Evolutionary conservation across 2,113 vertebrate species (phyloP).

Genomic region (human): DNA sequence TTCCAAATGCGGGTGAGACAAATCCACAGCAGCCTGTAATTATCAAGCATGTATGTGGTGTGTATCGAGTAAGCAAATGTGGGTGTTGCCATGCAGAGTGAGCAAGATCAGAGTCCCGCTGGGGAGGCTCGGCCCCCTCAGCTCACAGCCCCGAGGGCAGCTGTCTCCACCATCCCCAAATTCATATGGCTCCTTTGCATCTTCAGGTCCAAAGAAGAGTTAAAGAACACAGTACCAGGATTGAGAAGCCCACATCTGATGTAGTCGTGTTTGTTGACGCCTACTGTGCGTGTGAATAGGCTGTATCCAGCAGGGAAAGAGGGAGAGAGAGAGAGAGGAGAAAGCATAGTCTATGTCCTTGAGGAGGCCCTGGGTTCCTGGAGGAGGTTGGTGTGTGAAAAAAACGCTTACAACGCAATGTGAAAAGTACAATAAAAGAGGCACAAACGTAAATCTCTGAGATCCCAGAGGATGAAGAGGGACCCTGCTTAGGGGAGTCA

Average conservation of each 20-base stretch:
- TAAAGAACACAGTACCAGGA: neutral
- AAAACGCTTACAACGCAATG: fast-evolving
- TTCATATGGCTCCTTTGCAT: fast-evolving
- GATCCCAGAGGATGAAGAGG: neutral
- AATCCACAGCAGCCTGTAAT: conserved; percentile 17
- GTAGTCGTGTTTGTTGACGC: neutral
- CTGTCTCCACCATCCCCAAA: fast-evolving
- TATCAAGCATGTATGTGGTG: neutral
- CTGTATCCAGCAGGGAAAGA: fast-evolving
- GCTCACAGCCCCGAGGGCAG: fast-evolving
- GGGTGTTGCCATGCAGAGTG: neutral
- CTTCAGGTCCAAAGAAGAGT: neutral
- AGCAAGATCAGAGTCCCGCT: neutral
- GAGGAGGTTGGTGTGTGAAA: neutral
- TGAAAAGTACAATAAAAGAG: neutral
- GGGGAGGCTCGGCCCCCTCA: neutral
- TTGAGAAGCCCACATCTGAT: neutral
- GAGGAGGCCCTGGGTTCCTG: neutral
- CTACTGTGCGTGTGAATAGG: neutral
- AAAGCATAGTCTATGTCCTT: fast-evolving
- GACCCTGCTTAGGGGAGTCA: neutral
- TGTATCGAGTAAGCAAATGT: neutral
- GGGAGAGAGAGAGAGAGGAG: neutral
- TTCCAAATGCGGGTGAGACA: neutral
- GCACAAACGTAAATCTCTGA: neutral